A percentile compares a stretch with the other conserved stretches of the same genome.
These are phyloP conservation scores for Gallinago nigripennis DNA, from an alignment of 2,797 vertebrate species.

Conservation along the genomic window DNA sequence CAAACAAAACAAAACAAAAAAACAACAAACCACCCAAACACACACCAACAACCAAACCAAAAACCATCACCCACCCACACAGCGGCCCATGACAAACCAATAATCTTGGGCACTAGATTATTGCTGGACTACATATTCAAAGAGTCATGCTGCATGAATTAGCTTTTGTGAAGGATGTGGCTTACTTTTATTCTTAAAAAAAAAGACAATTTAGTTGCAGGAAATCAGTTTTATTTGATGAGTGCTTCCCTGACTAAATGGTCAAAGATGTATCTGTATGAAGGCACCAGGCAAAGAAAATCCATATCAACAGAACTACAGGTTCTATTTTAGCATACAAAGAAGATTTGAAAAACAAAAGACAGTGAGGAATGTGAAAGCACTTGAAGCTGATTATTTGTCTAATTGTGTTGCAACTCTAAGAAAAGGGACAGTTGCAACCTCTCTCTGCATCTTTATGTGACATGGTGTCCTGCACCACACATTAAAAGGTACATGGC, in stretches of 20 bases:
- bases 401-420: not conserved
- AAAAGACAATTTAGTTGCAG: not conserved
- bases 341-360: not conserved
- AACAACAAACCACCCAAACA: too few species aligned
- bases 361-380: not conserved
- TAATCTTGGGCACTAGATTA: too few species aligned
- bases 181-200: not conserved
- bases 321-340: not conserved
- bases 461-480: not conserved
- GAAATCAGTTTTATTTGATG: not conserved
- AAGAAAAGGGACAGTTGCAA: not conserved
- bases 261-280: not conserved
- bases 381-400: not conserved
- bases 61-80: too few species aligned
- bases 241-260: not conserved
- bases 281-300: not conserved
- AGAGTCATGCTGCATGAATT: slow-evolving; percentile 13
- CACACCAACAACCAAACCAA: too few species aligned
- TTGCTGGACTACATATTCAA: not conserved
- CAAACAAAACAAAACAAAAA: too few species aligned
- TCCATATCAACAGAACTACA: not conserved
- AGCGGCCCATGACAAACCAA: too few species aligned
- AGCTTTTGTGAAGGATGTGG: not conserved
- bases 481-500: not conserved
- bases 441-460: not conserved